These are phyloP conservation scores for Pseudoatta argentina DNA, from an alignment of 1,140 invertebrate species.

Conservation along the genomic window DNA sequence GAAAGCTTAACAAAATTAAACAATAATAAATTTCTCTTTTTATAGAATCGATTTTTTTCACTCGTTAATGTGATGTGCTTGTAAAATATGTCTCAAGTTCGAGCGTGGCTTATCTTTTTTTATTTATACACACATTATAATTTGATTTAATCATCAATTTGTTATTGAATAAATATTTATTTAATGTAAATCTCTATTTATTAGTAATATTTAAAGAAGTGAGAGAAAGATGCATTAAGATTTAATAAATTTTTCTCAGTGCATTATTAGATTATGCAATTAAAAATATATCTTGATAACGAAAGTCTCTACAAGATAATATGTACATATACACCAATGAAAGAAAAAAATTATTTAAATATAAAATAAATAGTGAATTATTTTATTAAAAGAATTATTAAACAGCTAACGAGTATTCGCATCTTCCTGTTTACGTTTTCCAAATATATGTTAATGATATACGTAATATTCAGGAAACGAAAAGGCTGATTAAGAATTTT, in stretches of 20 bases:
- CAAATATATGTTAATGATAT: neutral
- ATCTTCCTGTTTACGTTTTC: neutral
- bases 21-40: neutral
- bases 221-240: too few species aligned
- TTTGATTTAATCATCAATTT: too few species aligned
- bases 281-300: neutral
- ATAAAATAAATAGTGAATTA: neutral
- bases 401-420: neutral
- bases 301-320: neutral
- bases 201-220: too few species aligned
- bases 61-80: constrained; percentile 1
- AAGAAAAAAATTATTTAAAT: neutral
- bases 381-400: neutral
- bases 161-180: too few species aligned
- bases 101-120: neutral
- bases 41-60: neutral
- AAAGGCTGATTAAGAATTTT: constrained; percentile 13
- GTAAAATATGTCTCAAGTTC: neutral
- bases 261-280: neutral
- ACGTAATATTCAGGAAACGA: constrained; percentile 28
- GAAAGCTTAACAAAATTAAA: neutral
- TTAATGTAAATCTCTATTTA: too few species aligned
- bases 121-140: neutral
- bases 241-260: too few species aligned
- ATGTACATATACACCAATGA: neutral